These are phyloP conservation scores for Netelia fuscicornis DNA, from an alignment of 2,888 invertebrate genomes.

Conservation along the genomic window DNA sequence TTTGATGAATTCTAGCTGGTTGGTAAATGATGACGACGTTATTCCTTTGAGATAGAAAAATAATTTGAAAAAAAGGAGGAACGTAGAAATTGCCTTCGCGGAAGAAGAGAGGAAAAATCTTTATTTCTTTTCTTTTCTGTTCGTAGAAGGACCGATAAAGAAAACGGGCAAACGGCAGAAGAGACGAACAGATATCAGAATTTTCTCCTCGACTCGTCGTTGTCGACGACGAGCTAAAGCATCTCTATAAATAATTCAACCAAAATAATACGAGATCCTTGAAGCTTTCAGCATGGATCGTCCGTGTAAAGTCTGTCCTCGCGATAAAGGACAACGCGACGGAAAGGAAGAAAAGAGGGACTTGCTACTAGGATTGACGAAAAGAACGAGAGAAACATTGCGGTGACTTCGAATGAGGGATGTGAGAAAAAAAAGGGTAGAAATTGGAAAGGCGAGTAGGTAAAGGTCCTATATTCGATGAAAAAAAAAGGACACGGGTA, in stretches of 20 bases:
- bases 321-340: conserved; percentile 27
- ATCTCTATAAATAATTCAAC: conserved; percentile 83
- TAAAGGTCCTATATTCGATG: conserved; percentile 30
- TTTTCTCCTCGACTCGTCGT: conserved; percentile 33
- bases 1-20: not conserved
- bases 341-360: conserved; percentile 7
- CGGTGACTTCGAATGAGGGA: conserved; percentile 32
- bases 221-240: conserved; percentile 54
- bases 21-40: not conserved
- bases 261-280: conserved; percentile 79
- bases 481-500: conserved; percentile 23
- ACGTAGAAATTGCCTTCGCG: not conserved
- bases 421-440: conserved; percentile 54
- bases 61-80: not conserved
- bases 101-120: no score
- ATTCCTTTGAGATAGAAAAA: not conserved
- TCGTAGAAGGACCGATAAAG: conserved; percentile 15
- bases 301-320: conserved; percentile 15
- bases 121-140: conserved; percentile 10
- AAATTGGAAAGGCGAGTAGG: conserved; percentile 48
- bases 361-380: conserved; percentile 5
- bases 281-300: conserved; percentile 25
- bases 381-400: conserved; percentile 30
- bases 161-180: conserved; percentile 10
- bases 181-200: conserved; percentile 23